Evolutionary conservation across 2,113 vertebrate genomes (phyloP).

Genomic region (Anseranas semipalmata): DNA sequence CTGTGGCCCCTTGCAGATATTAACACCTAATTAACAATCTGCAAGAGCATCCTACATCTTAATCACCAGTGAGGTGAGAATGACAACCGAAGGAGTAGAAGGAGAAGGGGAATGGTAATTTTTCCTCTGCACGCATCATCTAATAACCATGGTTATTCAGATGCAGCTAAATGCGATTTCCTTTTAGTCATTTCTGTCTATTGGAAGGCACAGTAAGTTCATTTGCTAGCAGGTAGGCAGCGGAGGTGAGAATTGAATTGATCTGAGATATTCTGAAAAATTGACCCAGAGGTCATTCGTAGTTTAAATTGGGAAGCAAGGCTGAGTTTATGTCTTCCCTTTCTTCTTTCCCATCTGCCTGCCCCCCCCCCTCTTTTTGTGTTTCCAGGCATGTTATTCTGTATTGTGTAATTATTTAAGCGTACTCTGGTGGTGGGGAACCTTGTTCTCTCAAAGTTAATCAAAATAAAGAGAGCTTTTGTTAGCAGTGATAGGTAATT

Average conservation of each 20-base stretch:
- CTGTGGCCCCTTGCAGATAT: constrained; percentile 63
- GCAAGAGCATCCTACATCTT: constrained; percentile 49
- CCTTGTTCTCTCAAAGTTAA: constrained; percentile 60
- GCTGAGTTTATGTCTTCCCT: constrained; percentile 57
- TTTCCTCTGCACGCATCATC: constrained; percentile 19
- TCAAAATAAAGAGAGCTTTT: constrained; percentile 73
- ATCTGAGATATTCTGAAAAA: constrained; percentile 72
- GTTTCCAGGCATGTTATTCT: constrained; percentile 17
- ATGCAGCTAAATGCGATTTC: constrained; percentile 55
- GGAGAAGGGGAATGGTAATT: constrained; percentile 45
- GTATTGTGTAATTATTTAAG: constrained; percentile 62
- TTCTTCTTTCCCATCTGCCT: constrained; percentile 21
- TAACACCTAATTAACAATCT: constrained; percentile 74
- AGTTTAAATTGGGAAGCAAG: constrained; percentile 69
- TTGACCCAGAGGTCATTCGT: constrained; percentile 62
- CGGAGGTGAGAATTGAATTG: constrained; percentile 76
- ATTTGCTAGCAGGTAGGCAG: constrained; percentile 69
- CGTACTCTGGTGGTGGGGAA: constrained; percentile 26
- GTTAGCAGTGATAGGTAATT: constrained; percentile 62
- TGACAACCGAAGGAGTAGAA: constrained; percentile 54
- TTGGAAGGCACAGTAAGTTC: constrained; percentile 62
- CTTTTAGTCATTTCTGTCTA: constrained; percentile 54
- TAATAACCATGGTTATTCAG: constrained; percentile 60
- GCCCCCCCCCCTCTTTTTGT: constrained; percentile 2
- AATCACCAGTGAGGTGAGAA: constrained; percentile 57